Base-by-base conservation (phyloP, 2,888 invertebrate species). In the Eristalis tenax region DNA sequence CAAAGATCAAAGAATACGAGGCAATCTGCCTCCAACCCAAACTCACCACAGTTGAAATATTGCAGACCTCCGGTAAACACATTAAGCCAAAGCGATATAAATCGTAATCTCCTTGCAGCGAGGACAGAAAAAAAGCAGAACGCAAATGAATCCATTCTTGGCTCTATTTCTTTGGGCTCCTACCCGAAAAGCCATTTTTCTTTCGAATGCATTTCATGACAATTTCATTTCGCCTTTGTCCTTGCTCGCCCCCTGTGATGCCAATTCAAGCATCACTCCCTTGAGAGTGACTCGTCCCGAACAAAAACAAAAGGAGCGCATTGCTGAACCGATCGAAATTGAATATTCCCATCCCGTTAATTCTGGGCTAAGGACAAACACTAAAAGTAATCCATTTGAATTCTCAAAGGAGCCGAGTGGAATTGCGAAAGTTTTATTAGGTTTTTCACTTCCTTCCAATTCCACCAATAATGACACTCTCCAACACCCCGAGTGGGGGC, bases 361-460 rank as follows among this genome's bases (percentile, higher is more conserved):
- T 87, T 87, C 83, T 69, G 80, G 79, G 83, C 87, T 87, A 80
- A 87, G 87, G 79, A 83, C 87, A 87, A 87, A 87, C 87, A 83
- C 87, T 83, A 87, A 83, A 87, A 83, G 87, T 83, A 87, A 87
- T 87, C 87, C 83, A 87, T 83, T 87, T 87, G 83, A 83, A 83
- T 71, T 87, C 83, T 83, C 87, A 87, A 87, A 87, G 87, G 83
- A 76, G 43, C 78, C 68, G 66, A 83, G 66, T 73, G 61, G 87
- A 87, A 87, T 87, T 87, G 87, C 79, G 63, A 87, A 87, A 87
- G 87, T 87, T 83, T 87, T 87, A 87, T 87, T 87, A 87, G 87
- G 87, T 87, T 87, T 87, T 83, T 80, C 87, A 83, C 83, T 87
- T 87, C 87, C 83, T 80, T 87, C 79, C 79, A 22, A 83, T 68